Evolutionary conservation across 2,888 invertebrate species (phyloP).

Genomic region (Apotomis betuletana): DNA sequence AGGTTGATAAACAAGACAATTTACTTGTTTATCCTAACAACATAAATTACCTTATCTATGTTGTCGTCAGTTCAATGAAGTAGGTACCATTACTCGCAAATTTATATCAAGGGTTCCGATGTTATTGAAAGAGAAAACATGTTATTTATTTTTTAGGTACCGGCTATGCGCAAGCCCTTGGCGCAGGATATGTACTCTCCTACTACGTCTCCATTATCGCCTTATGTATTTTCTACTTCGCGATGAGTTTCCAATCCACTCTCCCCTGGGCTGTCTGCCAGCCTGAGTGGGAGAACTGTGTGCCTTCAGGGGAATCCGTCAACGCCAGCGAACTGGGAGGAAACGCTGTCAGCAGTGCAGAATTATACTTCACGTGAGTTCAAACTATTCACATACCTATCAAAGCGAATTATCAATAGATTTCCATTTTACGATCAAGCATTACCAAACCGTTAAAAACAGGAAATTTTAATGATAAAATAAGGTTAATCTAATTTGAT

Average conservation of each 20-base stretch:
- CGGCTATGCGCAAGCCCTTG: slow-evolving; percentile 87
- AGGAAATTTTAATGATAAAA: slow-evolving; percentile 7
- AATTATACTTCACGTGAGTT: slow-evolving; percentile 84
- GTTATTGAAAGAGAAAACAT: not conserved
- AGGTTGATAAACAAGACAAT: too few relatives aligned
- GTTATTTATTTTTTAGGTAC: slow-evolving; percentile 77
- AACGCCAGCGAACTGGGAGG: slow-evolving; percentile 50
- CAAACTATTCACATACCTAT: not conserved
- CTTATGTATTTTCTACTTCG: slow-evolving; percentile 88
- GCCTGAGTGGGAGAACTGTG: slow-evolving; percentile 80
- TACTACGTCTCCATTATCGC: slow-evolving; percentile 91
- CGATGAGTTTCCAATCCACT: slow-evolving; percentile 86
- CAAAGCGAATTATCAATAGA: slow-evolving; percentile 6
- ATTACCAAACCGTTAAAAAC: slow-evolving; percentile 22
- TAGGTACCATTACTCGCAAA: too few relatives aligned
- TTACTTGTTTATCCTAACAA: too few relatives aligned
- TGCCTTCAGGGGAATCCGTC: slow-evolving; percentile 65
- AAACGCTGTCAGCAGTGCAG: slow-evolving; percentile 79
- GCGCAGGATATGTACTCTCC: slow-evolving; percentile 86
- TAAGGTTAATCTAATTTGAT: slow-evolving; percentile 20
- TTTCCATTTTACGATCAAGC: slow-evolving; percentile 17
- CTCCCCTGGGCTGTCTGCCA: slow-evolving; percentile 90
- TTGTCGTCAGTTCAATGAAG: too few relatives aligned
- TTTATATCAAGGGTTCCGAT: not conserved
- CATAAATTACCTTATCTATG: too few relatives aligned